A percentile compares a stretch with the other conserved stretches of the same genome.
Conservation (phyloP, 2,888 invertebrate species). For the Candidula unifasciata region DNA sequence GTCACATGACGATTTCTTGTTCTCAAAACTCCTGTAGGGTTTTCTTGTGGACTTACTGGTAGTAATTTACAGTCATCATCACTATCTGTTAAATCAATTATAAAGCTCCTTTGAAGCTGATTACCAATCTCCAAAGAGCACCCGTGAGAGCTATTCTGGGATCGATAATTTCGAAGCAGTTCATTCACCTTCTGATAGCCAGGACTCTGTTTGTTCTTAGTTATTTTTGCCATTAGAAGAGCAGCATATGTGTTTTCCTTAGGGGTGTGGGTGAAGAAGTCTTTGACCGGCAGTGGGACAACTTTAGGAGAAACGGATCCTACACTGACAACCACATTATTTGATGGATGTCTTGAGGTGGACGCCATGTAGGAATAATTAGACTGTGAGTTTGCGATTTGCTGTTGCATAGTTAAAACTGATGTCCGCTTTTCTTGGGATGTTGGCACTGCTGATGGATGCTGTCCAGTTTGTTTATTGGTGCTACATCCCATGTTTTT, state of each 20-base stretch:
- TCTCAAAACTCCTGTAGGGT: background rate
- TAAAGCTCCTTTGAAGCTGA: background rate
- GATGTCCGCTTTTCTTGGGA: background rate
- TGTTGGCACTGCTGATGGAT: background rate
- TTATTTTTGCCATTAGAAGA: constrained; percentile 40
- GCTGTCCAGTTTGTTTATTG: background rate
- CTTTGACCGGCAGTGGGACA: constrained; percentile 23
- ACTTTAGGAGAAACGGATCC: background rate
- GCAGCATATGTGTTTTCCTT: constrained; percentile 38
- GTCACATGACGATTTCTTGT: background rate
- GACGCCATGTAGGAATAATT: background rate
- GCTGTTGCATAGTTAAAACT: background rate
- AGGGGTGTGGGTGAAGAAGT: constrained; percentile 28
- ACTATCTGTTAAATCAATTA: constrained; percentile 37
- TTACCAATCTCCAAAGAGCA: background rate
- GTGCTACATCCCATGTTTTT: too few relatives aligned
- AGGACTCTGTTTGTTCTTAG: background rate
- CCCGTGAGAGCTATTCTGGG: background rate
- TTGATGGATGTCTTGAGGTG: background rate
- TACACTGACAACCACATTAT: background rate
- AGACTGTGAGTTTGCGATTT: background rate
- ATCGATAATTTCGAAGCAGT: background rate
- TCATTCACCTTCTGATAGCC: background rate
- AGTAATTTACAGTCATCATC: constrained; percentile 29
- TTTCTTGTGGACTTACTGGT: constrained; percentile 28